phyloP scores from a whole-genome alignment of 2,113 vertebrate species.

The Typhlomys cinereus region DNA sequence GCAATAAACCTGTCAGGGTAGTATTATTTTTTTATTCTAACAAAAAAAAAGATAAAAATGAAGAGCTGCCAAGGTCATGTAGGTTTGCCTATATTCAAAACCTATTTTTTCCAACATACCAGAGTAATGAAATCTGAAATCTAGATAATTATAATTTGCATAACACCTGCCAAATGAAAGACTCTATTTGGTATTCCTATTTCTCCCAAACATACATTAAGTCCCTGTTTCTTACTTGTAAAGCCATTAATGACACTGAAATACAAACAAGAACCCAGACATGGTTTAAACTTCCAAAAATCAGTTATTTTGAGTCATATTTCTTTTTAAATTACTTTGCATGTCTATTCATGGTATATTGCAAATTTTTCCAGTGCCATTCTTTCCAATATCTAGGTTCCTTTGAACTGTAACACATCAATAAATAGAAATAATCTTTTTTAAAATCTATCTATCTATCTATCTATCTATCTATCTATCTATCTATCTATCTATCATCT shows the following conservation, averaged over 20 bases:
- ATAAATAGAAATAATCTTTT: neutral
- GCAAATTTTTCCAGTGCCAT: neutral
- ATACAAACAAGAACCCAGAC: too few species aligned
- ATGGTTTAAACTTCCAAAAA: neutral
- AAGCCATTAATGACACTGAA: neutral
- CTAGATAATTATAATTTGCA: neutral
- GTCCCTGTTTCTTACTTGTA: neutral
- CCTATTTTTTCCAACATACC: neutral
- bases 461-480: too few species aligned
- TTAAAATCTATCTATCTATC: too few species aligned
- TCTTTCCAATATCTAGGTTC: neutral
- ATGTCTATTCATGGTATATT: neutral
- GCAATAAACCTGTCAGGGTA: neutral
- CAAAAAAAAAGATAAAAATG: too few species aligned
- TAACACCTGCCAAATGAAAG: neutral
- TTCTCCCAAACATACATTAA: neutral
- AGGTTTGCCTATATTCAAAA: neutral
- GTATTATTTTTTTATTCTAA: too few species aligned
- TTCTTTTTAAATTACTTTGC: neutral
- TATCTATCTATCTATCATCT: too few species aligned
- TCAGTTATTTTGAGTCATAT: neutral
- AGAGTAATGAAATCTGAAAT: neutral
- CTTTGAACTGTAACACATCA: neutral
- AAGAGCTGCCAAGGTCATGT: neutral
- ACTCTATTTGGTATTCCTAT: neutral